These are phyloP conservation scores for Branchellion lobata DNA, from an alignment of 2,888 invertebrate genomes.

Conservation along the genomic window DNA sequence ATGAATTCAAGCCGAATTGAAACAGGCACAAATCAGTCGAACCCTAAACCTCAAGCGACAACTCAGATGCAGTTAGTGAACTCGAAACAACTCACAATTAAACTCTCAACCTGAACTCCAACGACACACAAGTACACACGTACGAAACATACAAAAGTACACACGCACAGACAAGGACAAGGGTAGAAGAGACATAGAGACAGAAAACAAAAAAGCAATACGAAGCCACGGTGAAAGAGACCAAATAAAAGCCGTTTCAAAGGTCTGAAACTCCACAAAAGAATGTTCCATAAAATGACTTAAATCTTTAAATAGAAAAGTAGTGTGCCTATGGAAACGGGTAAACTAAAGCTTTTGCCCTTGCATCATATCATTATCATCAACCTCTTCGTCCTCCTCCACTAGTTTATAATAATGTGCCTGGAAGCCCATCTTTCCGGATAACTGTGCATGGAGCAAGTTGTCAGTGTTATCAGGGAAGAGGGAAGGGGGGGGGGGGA, in stretches of 20 bases:
- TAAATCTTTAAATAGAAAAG: not conserved
- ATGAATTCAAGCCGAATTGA: no score
- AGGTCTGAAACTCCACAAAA: not conserved
- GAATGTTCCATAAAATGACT: not conserved
- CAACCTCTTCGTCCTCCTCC: constrained; percentile 41
- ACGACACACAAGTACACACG: no score
- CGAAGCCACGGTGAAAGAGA: not conserved
- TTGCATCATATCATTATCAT: constrained; percentile 5
- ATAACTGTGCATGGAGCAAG: constrained; percentile 33
- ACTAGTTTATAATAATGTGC: constrained; percentile 40
- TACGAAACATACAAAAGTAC: constrained; percentile 7
- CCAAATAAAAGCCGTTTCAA: not conserved
- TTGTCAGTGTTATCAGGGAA: not conserved
- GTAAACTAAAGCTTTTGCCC: constrained; percentile 4
- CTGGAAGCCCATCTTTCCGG: constrained; percentile 39
- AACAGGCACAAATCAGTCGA: no score
- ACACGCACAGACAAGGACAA: constrained; percentile 6
- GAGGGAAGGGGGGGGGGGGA: not conserved
- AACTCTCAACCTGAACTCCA: no score
- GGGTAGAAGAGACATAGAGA: not conserved
- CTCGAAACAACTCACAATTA: no score
- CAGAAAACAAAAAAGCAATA: not conserved
- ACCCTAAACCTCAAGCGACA: no score
- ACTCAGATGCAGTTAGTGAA: not conserved
- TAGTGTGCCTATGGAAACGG: not conserved